These are phyloP conservation scores for Oxyruncus cristatus DNA, from an alignment of 2,113 vertebrate species.

Conservation along the genomic window DNA sequence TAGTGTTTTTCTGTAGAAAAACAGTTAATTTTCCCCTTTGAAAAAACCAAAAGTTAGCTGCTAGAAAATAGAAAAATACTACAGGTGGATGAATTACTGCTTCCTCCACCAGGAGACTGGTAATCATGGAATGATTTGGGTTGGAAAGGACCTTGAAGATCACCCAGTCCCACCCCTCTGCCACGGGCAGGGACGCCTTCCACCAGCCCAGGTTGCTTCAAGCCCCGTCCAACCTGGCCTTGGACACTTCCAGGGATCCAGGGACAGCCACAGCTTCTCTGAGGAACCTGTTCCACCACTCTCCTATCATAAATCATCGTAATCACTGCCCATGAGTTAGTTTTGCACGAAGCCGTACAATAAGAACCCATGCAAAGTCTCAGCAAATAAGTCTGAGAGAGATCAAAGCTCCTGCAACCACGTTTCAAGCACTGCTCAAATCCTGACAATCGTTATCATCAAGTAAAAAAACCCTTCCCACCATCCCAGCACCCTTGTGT, in stretches of 20 bases:
- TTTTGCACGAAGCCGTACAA: neutral
- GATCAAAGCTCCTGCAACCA: neutral
- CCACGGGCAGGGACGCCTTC: neutral
- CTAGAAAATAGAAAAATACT: neutral
- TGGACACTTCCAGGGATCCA: neutral
- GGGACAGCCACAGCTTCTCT: neutral
- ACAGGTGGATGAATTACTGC: neutral
- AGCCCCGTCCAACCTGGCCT: neutral
- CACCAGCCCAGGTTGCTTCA: neutral
- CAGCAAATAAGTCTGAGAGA: neutral
- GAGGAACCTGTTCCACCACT: neutral
- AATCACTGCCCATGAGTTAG: neutral
- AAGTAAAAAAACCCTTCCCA: neutral
- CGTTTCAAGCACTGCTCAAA: neutral
- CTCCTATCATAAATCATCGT: neutral
- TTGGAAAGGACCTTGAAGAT: neutral
- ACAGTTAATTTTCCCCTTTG: neutral
- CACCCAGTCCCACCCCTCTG: neutral
- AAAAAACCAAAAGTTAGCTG: neutral
- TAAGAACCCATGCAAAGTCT: neutral
- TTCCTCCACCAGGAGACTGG: neutral
- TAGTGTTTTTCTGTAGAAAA: neutral
- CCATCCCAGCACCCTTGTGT: neutral
- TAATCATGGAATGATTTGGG: neutral
- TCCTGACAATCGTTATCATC: neutral